Percentiles rank a stretch among this genome's conserved stretches.
Conservation (phyloP, 2,113 vertebrate species). For the Rutilus rutilus region DNA sequence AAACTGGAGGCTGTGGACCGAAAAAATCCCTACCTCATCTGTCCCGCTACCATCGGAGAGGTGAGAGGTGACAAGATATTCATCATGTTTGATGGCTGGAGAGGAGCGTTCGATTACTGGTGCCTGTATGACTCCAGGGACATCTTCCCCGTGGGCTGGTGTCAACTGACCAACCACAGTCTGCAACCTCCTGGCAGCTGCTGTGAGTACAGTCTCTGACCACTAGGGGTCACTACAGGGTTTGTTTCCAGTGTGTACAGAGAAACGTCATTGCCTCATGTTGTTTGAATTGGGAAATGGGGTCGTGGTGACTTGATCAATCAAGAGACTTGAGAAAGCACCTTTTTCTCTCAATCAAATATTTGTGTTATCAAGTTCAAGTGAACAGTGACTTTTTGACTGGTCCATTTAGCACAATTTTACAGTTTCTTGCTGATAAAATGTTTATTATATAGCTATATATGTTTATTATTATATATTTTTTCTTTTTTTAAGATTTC, state of each 20-base stretch:
- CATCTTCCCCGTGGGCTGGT: conserved; percentile 96
- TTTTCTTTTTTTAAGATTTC: too few species aligned
- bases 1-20: conserved; percentile 95
- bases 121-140: conserved; percentile 93
- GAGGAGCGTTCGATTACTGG: conserved; percentile 95
- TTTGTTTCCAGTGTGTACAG: not conserved
- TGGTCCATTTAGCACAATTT: not conserved
- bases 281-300: not conserved
- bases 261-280: not conserved
- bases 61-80: conserved; percentile 89
- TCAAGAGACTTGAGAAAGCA: not conserved
- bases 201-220: conserved; percentile 74
- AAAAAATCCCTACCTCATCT: conserved; percentile 95
- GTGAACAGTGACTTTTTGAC: not conserved
- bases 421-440: not conserved
- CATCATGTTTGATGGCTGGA: conserved; percentile 94
- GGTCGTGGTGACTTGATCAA: not conserved
- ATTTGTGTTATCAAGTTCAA: not conserved
- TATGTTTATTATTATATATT: too few species aligned
- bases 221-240: conserved; percentile 65
- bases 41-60: conserved; percentile 90
- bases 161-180: conserved; percentile 88
- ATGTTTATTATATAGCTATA: too few species aligned
- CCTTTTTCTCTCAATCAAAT: not conserved
- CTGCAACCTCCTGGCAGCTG: conserved; percentile 90